A percentile compares a stretch with the other conserved stretches of the same genome.
These are phyloP conservation scores for Drosophila persimilis DNA, from an alignment of 1,140 invertebrate species.

Conservation along the genomic window DNA sequence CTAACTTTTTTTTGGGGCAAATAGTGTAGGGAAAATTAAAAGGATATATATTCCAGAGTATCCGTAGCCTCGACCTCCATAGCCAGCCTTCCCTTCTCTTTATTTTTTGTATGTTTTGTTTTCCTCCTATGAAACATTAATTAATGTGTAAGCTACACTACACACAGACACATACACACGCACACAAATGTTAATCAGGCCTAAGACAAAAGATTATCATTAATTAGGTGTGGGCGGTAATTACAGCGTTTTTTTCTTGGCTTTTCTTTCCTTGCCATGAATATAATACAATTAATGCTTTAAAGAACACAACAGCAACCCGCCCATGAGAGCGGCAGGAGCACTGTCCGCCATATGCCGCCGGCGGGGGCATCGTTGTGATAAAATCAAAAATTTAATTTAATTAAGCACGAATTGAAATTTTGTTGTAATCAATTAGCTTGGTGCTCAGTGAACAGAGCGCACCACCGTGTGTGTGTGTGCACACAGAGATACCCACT, in stretches of 20 bases:
- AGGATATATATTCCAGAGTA: no score
- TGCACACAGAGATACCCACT: slow-evolving; percentile 35
- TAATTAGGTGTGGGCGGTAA: slow-evolving; percentile 40
- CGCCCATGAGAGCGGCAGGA: no score
- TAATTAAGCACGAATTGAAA: slow-evolving; percentile 54
- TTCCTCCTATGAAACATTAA: slow-evolving; percentile 52
- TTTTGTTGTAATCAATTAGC: slow-evolving; percentile 60
- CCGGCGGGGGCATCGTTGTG: slow-evolving; percentile 18
- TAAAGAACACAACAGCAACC: no score
- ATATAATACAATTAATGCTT: slow-evolving; percentile 11
- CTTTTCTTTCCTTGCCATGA: slow-evolving; percentile 10
- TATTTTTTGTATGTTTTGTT: background rate
- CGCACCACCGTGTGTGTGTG: slow-evolving; percentile 16
- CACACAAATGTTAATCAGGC: slow-evolving; percentile 38
- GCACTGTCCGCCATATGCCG: slow-evolving; percentile 29
- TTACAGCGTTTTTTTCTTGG: slow-evolving; percentile 4
- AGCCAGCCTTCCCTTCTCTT: background rate
- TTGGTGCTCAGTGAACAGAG: slow-evolving; percentile 33
- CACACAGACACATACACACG: background rate
- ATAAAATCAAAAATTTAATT: slow-evolving; percentile 66
- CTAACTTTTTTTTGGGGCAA: no score
- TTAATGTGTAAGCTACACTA: slow-evolving; percentile 50
- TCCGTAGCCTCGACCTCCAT: background rate
- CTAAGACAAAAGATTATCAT: slow-evolving; percentile 27
- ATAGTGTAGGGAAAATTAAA: no score